Evolutionary conservation across 1,140 invertebrate species (phyloP), one percentile per base, ranked within the genome.

Genomic region (Drosophila kohkoa): DNA sequence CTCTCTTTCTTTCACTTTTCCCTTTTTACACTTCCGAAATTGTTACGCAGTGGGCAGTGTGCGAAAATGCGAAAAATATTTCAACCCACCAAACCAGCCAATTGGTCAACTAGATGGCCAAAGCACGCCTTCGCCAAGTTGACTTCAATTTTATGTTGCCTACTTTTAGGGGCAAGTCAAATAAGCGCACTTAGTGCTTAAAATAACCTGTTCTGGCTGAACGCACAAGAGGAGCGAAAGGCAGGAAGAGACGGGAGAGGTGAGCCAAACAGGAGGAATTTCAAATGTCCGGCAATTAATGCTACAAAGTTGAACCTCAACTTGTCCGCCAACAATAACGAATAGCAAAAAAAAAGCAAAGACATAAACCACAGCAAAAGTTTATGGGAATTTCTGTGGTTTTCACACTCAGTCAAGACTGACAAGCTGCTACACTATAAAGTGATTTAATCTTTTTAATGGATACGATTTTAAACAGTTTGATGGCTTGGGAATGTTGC

Each of bases 231-330:
- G 20, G 3, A 25, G 20, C 3, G 3, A 25, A 25, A 25, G 3
- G 20, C 4, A 45, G 2, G 13, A n/a, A 11, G 8, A 20, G 30
- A n/a, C n/a, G 10, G 35, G 8, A 8, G 35, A 38, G 35, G 49
- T 52, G 49, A 2, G 11, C n/a, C 4, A 52, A 45, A 8, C 8
- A 32, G 38, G 20, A 15, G 3, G 13, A 49, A 16, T 30, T 45
- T 64, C 25, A 59, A 67, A 59, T 72, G 45, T 51, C 54, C 8
- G 15, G 5, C 52, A 72, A 73, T 73, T 67, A 67, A 67, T 51
- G 38, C 54, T 38, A 59, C 54, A 58, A 67, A 73, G 35, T 67
- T 59, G n/a, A 25, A 13, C 2, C 54, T 8, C 1, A 16, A 66
- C 43, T 28, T 45, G 20, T 13, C 41, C 10, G 48, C n/a, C n/a